A percentile compares a stretch with the other conserved stretches of the same genome.
Evolutionary conservation across 1,140 invertebrate genomes (phyloP).

Genomic region (Lepidurus apus): DNA sequence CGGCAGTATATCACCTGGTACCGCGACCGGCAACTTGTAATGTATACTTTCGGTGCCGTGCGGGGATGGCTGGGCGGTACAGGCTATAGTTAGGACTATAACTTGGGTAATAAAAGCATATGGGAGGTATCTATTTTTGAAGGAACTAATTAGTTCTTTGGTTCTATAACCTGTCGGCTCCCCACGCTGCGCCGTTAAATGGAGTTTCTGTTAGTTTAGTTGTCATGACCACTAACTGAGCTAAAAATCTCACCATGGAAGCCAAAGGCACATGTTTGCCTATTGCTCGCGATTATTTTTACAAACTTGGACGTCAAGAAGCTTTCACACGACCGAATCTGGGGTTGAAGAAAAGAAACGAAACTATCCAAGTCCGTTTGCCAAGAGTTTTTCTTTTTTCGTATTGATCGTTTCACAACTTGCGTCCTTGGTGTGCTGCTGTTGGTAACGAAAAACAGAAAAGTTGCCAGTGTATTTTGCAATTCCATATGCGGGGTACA

Average conservation of each 20-base stretch:
- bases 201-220: background rate
- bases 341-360: background rate
- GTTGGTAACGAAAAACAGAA: background rate
- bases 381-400: background rate
- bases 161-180: background rate
- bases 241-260: slow-evolving; percentile 14
- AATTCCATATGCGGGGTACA: background rate
- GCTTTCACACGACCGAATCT: background rate
- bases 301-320: background rate
- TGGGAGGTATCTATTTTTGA: background rate
- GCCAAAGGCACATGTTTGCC: background rate
- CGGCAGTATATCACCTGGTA: too few relatives aligned
- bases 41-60: too few relatives aligned
- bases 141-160: background rate
- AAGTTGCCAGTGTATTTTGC: slow-evolving; percentile 8
- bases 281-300: background rate
- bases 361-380: background rate
- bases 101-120: too few relatives aligned
- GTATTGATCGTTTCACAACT: slow-evolving; percentile 20
- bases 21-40: too few relatives aligned
- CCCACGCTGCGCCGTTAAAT: background rate
- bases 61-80: too few relatives aligned
- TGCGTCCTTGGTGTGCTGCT: background rate
- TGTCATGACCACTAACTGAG: slow-evolving; percentile 11
- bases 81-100: too few relatives aligned